These are phyloP conservation scores for Drosophila trichaetosa DNA, from an alignment of 2,888 invertebrate species.

Conservation along the genomic window DNA sequence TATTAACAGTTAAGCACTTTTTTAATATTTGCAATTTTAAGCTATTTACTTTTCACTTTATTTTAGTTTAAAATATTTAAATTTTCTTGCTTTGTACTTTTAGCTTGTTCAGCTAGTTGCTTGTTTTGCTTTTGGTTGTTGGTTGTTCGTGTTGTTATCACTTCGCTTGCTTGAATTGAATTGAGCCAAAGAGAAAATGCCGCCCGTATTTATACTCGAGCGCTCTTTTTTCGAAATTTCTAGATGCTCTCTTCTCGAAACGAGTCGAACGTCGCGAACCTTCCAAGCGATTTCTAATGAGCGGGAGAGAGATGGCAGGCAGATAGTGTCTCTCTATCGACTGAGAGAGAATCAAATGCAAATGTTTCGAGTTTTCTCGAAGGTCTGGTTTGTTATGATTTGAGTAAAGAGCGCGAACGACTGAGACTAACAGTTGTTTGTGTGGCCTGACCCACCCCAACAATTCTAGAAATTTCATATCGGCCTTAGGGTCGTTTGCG, in stretches of 20 bases:
- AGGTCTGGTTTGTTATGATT: conserved; percentile 1
- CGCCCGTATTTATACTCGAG: conserved; percentile 61
- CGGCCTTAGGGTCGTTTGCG: neutral
- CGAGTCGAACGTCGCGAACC: conserved; percentile 18
- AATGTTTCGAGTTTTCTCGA: conserved; percentile 33
- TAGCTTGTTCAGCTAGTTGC: conserved; percentile 59
- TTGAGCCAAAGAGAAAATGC: conserved; percentile 45
- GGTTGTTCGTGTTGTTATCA: conserved; percentile 43
- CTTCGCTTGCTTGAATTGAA: conserved; percentile 65
- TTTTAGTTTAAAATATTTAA: conserved; percentile 5
- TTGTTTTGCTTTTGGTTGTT: conserved; percentile 28
- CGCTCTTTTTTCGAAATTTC: conserved; percentile 57
- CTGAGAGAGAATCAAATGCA: neutral
- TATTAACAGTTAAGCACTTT: neutral
- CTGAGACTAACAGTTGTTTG: neutral
- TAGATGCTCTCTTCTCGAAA: conserved; percentile 50
- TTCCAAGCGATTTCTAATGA: conserved; percentile 5
- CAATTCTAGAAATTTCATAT: conserved; percentile 27
- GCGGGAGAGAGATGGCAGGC: conserved; percentile 18
- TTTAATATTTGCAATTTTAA: neutral
- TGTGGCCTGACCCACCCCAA: conserved; percentile 13
- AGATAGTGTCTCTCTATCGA: neutral
- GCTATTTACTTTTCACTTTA: conserved; percentile 6
- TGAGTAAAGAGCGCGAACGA: no score
- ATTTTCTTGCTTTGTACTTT: conserved; percentile 8